Evolutionary conservation across 2,797 vertebrate genomes (phyloP).

Genomic region (Esox masquinongy): DNA sequence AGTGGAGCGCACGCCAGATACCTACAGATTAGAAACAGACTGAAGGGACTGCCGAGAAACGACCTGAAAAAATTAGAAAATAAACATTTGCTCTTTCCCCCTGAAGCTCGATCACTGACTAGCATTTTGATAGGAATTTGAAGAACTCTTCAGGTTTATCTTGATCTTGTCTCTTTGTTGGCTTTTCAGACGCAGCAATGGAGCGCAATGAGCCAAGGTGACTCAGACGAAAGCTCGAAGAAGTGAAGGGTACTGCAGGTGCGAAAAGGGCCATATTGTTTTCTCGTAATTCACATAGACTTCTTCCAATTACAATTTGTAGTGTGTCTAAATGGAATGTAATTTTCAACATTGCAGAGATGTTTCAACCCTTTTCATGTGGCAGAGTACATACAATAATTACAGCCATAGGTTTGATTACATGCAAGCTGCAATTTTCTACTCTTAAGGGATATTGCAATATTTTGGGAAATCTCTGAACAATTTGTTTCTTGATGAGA

Average conservation of each 20-base stretch:
- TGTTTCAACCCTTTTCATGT: neutral
- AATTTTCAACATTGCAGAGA: neutral
- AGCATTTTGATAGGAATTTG: conserved; percentile 53
- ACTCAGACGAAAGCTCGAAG: neutral
- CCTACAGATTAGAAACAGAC: conserved; percentile 66
- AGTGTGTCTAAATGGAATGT: neutral
- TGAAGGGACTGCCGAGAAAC: conserved; percentile 62
- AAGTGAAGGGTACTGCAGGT: neutral
- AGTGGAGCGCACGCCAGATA: conserved; percentile 70
- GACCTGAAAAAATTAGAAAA: conserved; percentile 64
- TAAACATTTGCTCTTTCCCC: conserved; percentile 65
- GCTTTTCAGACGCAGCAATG: conserved; percentile 51
- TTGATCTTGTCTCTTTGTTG: conserved; percentile 45
- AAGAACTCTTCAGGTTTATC: conserved; percentile 8
- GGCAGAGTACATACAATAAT: neutral
- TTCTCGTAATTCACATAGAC: neutral
- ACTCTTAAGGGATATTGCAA: too few relatives aligned
- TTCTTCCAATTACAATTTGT: neutral
- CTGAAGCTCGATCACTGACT: conserved; percentile 48
- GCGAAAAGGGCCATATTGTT: neutral
- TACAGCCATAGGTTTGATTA: neutral
- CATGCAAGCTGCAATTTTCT: too few relatives aligned
- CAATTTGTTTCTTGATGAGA: too few relatives aligned
- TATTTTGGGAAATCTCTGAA: too few relatives aligned
- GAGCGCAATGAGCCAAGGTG: conserved; percentile 39